phyloP scores from a whole-genome alignment of 2,888 invertebrate genomes.

The Acrocyrtus sp. region DNA sequence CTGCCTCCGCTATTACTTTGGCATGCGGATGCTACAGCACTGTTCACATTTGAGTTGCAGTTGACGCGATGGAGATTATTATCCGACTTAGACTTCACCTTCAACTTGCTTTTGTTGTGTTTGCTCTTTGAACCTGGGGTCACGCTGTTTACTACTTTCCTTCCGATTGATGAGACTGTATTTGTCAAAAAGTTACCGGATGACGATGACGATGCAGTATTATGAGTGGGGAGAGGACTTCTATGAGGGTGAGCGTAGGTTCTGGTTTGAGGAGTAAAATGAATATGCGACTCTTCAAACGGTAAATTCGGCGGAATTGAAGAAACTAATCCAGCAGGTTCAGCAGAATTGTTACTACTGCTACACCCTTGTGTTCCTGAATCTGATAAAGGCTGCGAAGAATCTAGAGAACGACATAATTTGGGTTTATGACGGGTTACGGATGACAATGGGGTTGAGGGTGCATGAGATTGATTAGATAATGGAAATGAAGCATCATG shows the following conservation, averaged over 20 bases:
- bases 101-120: slow-evolving; percentile 46
- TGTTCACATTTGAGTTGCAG: slow-evolving; percentile 39
- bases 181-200: slow-evolving; percentile 55
- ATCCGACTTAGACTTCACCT: slow-evolving; percentile 64
- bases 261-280: slow-evolving; percentile 60
- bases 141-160: slow-evolving; percentile 56
- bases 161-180: slow-evolving; percentile 58
- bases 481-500: slow-evolving; percentile 6
- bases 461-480: not conserved
- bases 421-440: slow-evolving; percentile 29
- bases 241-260: slow-evolving; percentile 60
- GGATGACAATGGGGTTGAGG: not conserved
- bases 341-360: not conserved
- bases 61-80: slow-evolving; percentile 63
- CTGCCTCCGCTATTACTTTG: slow-evolving; percentile 5
- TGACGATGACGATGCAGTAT: slow-evolving; percentile 30
- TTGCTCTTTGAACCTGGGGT: slow-evolving; percentile 37
- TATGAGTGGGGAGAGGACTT: slow-evolving; percentile 45
- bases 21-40: slow-evolving; percentile 11
- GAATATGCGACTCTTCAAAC: slow-evolving; percentile 62
- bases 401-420: slow-evolving; percentile 44
- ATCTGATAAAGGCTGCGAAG: slow-evolving; percentile 11
- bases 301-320: slow-evolving; percentile 48
- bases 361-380: slow-evolving; percentile 15
- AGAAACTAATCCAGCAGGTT: slow-evolving; percentile 11